Percentiles rank a stretch among this genome's conserved stretches.
Conservation (phyloP, 1,140 invertebrate genomes). For the Leucophenga varia region DNA sequence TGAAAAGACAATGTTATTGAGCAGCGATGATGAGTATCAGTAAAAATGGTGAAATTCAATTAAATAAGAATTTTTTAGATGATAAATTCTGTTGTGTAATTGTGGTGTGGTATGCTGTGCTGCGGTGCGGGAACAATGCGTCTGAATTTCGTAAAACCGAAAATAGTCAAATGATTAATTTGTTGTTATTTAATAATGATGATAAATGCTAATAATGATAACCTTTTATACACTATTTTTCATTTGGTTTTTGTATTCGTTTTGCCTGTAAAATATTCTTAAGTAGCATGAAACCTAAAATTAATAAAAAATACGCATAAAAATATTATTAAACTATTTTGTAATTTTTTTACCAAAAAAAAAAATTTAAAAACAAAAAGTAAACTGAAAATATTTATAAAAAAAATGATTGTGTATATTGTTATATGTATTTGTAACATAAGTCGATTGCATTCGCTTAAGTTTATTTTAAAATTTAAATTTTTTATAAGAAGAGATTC, state of each 20-base stretch:
- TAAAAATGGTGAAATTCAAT: constrained; percentile 58
- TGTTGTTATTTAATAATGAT: constrained; percentile 26
- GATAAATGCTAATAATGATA: constrained; percentile 16
- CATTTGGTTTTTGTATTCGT: constrained; percentile 22
- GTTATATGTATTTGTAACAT: constrained; percentile 12
- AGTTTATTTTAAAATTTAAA: neutral
- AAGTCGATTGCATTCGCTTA: neutral
- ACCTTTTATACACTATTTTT: constrained; percentile 11
- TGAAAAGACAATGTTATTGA: constrained; percentile 94
- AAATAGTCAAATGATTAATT: constrained; percentile 11
- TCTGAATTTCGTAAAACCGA: neutral
- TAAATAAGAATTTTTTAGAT: neutral
- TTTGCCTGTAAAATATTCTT: constrained; percentile 41
- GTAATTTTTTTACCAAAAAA: neutral
- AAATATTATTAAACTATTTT: too few relatives aligned
- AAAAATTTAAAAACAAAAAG: constrained; percentile 19
- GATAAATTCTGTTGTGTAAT: neutral
- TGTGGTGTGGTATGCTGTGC: neutral
- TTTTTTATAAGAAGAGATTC: too few relatives aligned
- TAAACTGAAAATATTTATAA: constrained; percentile 24
- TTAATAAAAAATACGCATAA: too few relatives aligned
- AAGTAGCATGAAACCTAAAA: constrained; percentile 30
- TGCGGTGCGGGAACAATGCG: too few relatives aligned
- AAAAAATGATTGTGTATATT: constrained; percentile 11
- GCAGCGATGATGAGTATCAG: constrained; percentile 96